Evolutionary conservation across 2,888 invertebrate genomes (phyloP), one percentile per base, ranked within the genome.

Genomic region (Atrina japonica): DNA sequence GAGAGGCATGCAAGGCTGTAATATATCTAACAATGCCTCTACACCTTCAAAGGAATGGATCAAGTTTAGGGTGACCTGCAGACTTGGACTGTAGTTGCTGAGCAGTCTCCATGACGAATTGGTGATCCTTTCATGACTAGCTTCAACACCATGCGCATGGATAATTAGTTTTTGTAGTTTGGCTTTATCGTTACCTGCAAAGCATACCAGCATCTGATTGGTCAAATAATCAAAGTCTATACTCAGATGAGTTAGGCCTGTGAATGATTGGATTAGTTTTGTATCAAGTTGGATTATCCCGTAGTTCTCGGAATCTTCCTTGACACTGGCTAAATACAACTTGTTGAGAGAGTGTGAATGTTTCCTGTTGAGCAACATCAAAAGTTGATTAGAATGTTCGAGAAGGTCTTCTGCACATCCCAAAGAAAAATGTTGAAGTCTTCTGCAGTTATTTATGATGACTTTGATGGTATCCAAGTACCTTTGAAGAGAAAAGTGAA

Each of bases 11-110:
- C 93, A 92, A 52, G 93, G 93, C 78, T 93, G 93, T 60, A 95
- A 90, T 78, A 95, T 94, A 74, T 93, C 92, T 70, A 94, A 92
- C 76, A 95, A 90, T 71, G 92, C 91, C 76, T 92, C 91, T 21
- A 94, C 93, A 58, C 94, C 94, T 81, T 93, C 93, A 78, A 93
- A 93, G 35, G 95, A 94, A 88, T 95, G 94, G 75, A 95, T 93
- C 45, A 94, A 90, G 73, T 92, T 93, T 53, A 94, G 85, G 50
- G 93, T 92, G 14, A 94, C 90, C 83, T 93, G 92, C 82, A 94
- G 93, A n/a, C 89, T 86, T 1, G 93, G 93, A 88, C 92, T 92
- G 66, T 91, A 91, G 23, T 88, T 87, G 52, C 89, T 91, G 77
- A 95, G 93, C 58, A 90, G 89, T 25, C 91, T 89, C 95, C 95